Conservation (phyloP, 2,113 vertebrate species). For the Grus americana region DNA sequence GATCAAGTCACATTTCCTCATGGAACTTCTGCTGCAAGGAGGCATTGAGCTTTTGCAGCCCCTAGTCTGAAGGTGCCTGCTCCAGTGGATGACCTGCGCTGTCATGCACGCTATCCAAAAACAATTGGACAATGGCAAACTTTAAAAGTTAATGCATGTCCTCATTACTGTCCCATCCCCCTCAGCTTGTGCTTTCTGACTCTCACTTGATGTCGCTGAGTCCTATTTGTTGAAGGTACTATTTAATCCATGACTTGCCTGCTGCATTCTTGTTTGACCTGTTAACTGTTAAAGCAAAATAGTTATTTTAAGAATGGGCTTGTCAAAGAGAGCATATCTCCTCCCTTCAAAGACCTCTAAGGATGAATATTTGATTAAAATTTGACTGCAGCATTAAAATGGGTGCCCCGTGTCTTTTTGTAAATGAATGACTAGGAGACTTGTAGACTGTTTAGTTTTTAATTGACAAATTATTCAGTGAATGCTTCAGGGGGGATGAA, state of each 20-base stretch:
- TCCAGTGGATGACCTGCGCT: slow-evolving; percentile 38
- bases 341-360: neutral
- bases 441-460: neutral
- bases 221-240: neutral
- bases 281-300: slow-evolving; percentile 18
- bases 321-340: neutral
- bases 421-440: neutral
- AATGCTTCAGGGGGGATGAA: neutral
- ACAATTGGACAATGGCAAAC: slow-evolving; percentile 40
- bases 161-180: neutral
- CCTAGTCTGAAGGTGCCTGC: slow-evolving; percentile 58
- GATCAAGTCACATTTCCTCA: slow-evolving; percentile 60
- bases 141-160: slow-evolving; percentile 46
- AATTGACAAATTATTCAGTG: neutral
- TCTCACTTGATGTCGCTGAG: neutral
- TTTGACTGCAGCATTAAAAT: slow-evolving; percentile 40
- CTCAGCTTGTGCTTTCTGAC: slow-evolving; percentile 32
- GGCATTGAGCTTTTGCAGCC: slow-evolving; percentile 62
- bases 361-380: slow-evolving; percentile 49
- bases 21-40: slow-evolving; percentile 60
- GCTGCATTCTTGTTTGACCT: neutral
- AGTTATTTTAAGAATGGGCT: slow-evolving; percentile 16
- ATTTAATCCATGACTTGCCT: slow-evolving; percentile 28
- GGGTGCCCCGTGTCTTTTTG: slow-evolving; percentile 23
- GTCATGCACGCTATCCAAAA: slow-evolving; percentile 36